These are phyloP conservation scores for Coremacera marginata DNA, from an alignment of 2,888 invertebrate species.

Conservation along the genomic window DNA sequence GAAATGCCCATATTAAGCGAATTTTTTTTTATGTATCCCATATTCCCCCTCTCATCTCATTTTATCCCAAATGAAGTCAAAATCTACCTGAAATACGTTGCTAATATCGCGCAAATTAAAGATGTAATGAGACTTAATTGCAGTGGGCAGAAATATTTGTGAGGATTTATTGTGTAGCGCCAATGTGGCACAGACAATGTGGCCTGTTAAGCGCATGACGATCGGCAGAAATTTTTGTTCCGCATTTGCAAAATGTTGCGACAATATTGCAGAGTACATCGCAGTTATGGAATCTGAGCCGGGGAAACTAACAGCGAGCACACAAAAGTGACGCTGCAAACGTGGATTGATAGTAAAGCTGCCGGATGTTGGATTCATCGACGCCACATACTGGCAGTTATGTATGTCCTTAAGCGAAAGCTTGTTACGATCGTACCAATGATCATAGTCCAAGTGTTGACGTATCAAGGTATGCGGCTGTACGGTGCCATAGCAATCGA, in stretches of 20 bases:
- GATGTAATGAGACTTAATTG: conserved; percentile 96
- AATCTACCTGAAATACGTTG: conserved; percentile 86
- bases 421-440: conserved; percentile 94
- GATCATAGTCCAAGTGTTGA: conserved; percentile 95
- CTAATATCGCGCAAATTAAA: conserved; percentile 96
- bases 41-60: not conserved
- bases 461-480: conserved; percentile 96
- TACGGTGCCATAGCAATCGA: conserved; percentile 89
- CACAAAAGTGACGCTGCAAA: conserved; percentile 90
- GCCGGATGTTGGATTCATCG: conserved; percentile 98
- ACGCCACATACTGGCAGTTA: conserved; percentile 96
- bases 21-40: not conserved
- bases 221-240: conserved; percentile 82
- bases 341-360: conserved; percentile 97
- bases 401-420: conserved; percentile 93
- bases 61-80: not conserved
- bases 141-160: conserved; percentile 92
- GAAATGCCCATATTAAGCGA: not conserved
- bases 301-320: conserved; percentile 88
- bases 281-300: conserved; percentile 83
- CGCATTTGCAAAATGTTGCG: conserved; percentile 85
- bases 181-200: conserved; percentile 85
- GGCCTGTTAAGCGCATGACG: conserved; percentile 77
- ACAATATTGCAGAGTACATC: conserved; percentile 90
- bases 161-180: conserved; percentile 88